A percentile compares a stretch with the other conserved stretches of the same genome.
Conservation (phyloP, 92 coral and sea anemone genomes). For the Zoanthus gigantus region DNA sequence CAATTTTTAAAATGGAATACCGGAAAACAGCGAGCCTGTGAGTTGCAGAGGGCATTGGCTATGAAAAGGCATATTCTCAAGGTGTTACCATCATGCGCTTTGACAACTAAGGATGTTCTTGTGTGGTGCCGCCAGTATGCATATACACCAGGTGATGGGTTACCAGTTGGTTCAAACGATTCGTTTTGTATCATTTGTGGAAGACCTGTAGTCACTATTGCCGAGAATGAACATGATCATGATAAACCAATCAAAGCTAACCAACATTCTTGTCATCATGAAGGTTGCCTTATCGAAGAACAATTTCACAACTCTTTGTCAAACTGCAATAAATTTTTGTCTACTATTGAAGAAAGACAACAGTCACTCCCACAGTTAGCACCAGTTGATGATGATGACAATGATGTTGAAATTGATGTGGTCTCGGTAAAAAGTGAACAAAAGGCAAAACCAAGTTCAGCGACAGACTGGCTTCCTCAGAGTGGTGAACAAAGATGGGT, state of each 20-base stretch:
- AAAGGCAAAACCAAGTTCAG: slow-evolving; percentile 23
- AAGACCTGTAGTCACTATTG: background rate
- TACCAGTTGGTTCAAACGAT: slow-evolving; percentile 19
- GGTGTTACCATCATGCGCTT: slow-evolving; percentile 43
- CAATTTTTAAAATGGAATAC: slow-evolving; percentile 82
- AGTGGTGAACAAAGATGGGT: slow-evolving; percentile 85
- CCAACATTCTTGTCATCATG: slow-evolving; percentile 27
- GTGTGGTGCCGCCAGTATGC: slow-evolving; percentile 91
- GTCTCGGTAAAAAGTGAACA: slow-evolving; percentile 42
- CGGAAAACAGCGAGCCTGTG: slow-evolving; percentile 91
- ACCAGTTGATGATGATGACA: slow-evolving; percentile 27
- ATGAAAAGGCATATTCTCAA: slow-evolving; percentile 58
- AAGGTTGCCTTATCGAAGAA: slow-evolving; percentile 47
- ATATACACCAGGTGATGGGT: slow-evolving; percentile 72
- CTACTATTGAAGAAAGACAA: slow-evolving; percentile 56
- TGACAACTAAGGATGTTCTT: slow-evolving; percentile 86
- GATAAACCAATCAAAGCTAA: background rate
- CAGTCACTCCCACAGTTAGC: slow-evolving; percentile 53
- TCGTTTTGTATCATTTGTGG: slow-evolving; percentile 88
- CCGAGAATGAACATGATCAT: background rate
- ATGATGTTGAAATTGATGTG: slow-evolving; percentile 80
- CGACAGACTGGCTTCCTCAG: slow-evolving; percentile 55
- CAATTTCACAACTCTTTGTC: slow-evolving; percentile 50
- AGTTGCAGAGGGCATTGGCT: slow-evolving; percentile 91
- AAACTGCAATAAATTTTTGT: slow-evolving; percentile 58